These are phyloP conservation scores for Menidia menidia DNA, from an alignment of 2,797 vertebrate genomes.

Conservation along the genomic window DNA sequence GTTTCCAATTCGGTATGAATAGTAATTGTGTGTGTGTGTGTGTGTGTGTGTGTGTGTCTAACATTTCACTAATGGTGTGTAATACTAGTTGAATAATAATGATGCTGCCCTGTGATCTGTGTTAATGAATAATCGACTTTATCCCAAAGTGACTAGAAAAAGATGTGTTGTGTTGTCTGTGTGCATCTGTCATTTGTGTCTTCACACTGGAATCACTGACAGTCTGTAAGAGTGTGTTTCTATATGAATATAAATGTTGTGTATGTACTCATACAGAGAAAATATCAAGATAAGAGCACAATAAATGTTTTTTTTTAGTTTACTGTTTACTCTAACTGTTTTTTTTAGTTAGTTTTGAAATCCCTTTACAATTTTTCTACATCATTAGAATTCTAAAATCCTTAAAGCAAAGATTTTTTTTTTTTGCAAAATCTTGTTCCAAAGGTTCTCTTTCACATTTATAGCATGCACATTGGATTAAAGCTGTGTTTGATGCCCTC, in stretches of 20 bases:
- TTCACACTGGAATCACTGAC: slow-evolving; percentile 65
- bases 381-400: slow-evolving; percentile 23
- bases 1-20: slow-evolving; percentile 54
- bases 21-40: slow-evolving; percentile 36
- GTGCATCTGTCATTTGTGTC: slow-evolving; percentile 55
- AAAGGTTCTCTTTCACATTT: not conserved
- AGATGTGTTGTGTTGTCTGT: slow-evolving; percentile 43
- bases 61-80: slow-evolving; percentile 64
- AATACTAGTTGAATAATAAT: slow-evolving; percentile 71
- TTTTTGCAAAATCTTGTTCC: not conserved
- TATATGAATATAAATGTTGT: slow-evolving; percentile 69
- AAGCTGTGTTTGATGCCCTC: not conserved
- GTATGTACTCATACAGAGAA: slow-evolving; percentile 48
- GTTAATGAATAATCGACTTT: slow-evolving; percentile 75
- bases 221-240: slow-evolving; percentile 69
- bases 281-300: slow-evolving; percentile 47
- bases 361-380: slow-evolving; percentile 20
- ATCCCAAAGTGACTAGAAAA: slow-evolving; percentile 58
- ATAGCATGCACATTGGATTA: not conserved
- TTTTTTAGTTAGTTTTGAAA: slow-evolving; percentile 31
- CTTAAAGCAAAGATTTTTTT: not conserved
- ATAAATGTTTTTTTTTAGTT: too few relatives aligned
- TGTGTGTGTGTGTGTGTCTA: slow-evolving; percentile 1
- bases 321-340: too few relatives aligned
- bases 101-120: slow-evolving; percentile 70